Evolutionary conservation across 2,113 vertebrate species (phyloP).

Genomic region (Xiphophorus couchianus): DNA sequence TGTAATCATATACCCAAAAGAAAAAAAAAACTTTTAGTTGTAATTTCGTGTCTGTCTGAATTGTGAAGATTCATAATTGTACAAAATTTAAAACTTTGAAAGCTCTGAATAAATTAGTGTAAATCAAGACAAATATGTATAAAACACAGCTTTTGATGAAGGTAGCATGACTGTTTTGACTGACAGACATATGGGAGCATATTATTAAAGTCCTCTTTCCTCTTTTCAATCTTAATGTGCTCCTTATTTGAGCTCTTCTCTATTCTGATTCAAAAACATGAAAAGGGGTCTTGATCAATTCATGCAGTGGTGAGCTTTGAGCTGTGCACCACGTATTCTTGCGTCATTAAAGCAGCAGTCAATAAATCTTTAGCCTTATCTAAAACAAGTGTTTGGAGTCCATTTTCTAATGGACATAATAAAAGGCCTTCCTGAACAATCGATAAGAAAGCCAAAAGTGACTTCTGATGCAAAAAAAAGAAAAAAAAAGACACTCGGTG

Average conservation of each 20-base stretch:
- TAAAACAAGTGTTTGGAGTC: conserved; percentile 21
- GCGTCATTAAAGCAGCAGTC: conserved; percentile 31
- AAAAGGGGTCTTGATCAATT: conserved; percentile 35
- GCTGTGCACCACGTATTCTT: conserved; percentile 17
- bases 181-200: background rate
- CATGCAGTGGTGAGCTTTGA: conserved; percentile 9
- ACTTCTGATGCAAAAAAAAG: background rate
- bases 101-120: no score
- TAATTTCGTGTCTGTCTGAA: no score
- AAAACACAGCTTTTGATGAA: no score
- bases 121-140: background rate
- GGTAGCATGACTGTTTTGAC: background rate
- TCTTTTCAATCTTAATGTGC: background rate
- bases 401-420: conserved; percentile 45
- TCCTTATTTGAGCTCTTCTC: conserved; percentile 2
- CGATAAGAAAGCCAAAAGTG: conserved; percentile 34
- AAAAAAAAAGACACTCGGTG: conserved; percentile 1
- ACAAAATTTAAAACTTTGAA: no score
- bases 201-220: background rate
- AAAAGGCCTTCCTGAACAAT: conserved; percentile 45
- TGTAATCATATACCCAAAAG: no score
- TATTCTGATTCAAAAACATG: conserved; percentile 3
- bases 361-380: conserved; percentile 48
- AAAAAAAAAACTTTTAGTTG: no score
- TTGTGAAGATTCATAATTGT: no score